These are phyloP conservation scores for Grapholita molesta DNA, from an alignment of 1,140 invertebrate species.

Conservation along the genomic window DNA sequence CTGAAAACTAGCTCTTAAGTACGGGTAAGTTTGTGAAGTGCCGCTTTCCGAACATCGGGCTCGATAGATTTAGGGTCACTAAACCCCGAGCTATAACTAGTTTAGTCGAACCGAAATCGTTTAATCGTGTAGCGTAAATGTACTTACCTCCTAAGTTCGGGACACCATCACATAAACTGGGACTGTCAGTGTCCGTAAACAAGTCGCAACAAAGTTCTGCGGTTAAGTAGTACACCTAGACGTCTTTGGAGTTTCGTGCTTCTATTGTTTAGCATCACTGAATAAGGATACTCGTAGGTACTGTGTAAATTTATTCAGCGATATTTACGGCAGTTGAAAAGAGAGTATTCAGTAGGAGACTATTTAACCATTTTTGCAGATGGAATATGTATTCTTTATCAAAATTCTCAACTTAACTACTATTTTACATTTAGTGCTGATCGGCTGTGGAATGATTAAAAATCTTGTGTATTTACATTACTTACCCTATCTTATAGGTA, in stretches of 20 bases:
- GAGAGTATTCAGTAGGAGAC: not conserved
- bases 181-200: constrained; percentile 44
- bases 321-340: not conserved
- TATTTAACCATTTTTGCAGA: no score
- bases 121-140: constrained; percentile 34
- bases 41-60: not conserved
- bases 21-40: not conserved
- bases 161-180: constrained; percentile 44
- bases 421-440: no score
- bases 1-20: constrained; percentile 12
- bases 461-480: no score
- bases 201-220: constrained; percentile 52
- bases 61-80: constrained; percentile 11
- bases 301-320: not conserved
- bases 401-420: no score
- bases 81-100: constrained; percentile 14
- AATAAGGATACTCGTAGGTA: constrained; percentile 5
- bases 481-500: no score
- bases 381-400: no score
- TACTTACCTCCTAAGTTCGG: constrained; percentile 35
- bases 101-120: constrained; percentile 20
- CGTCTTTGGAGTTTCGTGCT: constrained; percentile 39
- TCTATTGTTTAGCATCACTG: constrained; percentile 43
- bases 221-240: constrained; percentile 40
- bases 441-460: no score